These are phyloP conservation scores for Thaleichthys pacificus DNA, from an alignment of 2,797 vertebrate genomes.

Conservation along the genomic window DNA sequence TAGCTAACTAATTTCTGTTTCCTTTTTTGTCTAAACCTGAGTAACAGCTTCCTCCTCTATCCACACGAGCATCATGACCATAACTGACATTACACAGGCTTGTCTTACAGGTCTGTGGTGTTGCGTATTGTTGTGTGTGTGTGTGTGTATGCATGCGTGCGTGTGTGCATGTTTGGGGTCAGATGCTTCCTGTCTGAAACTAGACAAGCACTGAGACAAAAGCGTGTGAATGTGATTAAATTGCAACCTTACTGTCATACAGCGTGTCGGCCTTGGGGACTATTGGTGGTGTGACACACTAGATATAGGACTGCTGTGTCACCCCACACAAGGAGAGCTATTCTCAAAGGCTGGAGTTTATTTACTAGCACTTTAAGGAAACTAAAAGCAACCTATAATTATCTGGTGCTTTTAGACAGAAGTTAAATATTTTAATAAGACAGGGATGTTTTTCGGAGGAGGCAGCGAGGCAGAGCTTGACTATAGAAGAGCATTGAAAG, in stretches of 20 bases:
- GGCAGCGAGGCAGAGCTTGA: too few relatives aligned
- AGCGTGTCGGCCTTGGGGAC: background rate
- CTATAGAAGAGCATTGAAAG: too few relatives aligned
- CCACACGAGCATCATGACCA: too few relatives aligned
- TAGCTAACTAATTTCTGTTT: too few relatives aligned
- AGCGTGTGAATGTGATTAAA: slow-evolving; percentile 5
- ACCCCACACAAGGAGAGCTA: background rate
- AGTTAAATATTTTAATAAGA: too few relatives aligned
- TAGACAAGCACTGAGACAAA: background rate
- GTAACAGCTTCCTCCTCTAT: too few relatives aligned
- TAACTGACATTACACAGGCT: too few relatives aligned
- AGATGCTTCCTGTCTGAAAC: slow-evolving; percentile 2
- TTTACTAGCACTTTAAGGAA: background rate
- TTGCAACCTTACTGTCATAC: background rate
- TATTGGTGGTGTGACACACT: background rate
- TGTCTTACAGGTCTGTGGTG: too few relatives aligned
- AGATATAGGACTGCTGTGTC: background rate
- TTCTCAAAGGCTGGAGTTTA: background rate
- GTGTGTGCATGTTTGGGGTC: background rate
- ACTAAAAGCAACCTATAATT: background rate
- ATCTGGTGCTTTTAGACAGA: background rate
- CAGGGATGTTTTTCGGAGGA: too few relatives aligned
- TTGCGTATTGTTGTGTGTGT: background rate
- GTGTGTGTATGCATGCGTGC: background rate
- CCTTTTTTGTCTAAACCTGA: too few relatives aligned